Base-by-base conservation (phyloP, 2,797 vertebrate genomes). In the Helarctos malayanus region DNA sequence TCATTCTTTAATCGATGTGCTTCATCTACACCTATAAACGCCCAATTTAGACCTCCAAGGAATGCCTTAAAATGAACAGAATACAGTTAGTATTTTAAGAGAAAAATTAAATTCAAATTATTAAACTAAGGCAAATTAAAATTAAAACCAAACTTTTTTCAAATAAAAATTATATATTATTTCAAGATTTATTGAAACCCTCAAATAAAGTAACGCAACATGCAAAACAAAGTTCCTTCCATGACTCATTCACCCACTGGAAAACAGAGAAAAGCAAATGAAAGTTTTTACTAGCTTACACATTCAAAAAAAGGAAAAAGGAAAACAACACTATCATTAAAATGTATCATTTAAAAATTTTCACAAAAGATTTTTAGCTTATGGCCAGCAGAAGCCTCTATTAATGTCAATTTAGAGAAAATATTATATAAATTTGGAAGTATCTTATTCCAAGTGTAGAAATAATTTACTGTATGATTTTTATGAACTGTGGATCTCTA, bases 1-100 rank as follows among this genome's bases (percentile, higher is more conserved):
- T 99, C 99, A 63, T 99, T 99, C 98, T 99, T 99, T 96, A 99
- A 99, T 94, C 99, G 98, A 98, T 99, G 99, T 7, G 99, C 99
- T 99, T 99, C 99, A 3, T 99, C 99, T 97, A 99, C 99, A 85
- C 99, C 99, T 96, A 99, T 99, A 96, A 99, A 99, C 0, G 99
- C 99, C 99, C 99, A 99, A 98, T 99, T 99, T 57, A 99, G 99
- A 75, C 98, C 99, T 94, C 99, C 99, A 98, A 99, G 99, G 99
- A 99, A 99, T 23, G 99, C 99, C 99, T 99, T 98, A 94, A 98
- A 98, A 92, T 78, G 10, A 98, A 98, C 41, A n/a, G 8, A 35
- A 76, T 0, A n/a, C 0, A 97, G 78, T 97, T 96, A 83, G 85
- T 78, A 89, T 75, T 82, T 75, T 57, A 2, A 82, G 81, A 97